These are phyloP conservation scores for Urechis unicinctus DNA, from an alignment of 2,888 invertebrate genomes.

Conservation along the genomic window DNA sequence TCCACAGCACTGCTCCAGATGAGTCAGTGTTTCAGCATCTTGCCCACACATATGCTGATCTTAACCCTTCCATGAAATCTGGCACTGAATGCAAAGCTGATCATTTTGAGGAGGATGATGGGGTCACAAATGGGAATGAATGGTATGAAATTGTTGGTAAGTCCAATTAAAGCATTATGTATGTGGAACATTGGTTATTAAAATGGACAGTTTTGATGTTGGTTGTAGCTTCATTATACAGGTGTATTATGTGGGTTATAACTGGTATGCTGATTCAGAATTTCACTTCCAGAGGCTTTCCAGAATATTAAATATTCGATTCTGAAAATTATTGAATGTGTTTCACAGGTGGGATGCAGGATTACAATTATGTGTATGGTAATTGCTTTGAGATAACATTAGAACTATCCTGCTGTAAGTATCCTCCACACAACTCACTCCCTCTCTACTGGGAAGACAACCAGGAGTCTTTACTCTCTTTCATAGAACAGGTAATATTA, in stretches of 20 bases:
- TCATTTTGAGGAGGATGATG: slow-evolving; percentile 53
- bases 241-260: too few species aligned
- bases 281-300: too few species aligned
- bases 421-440: slow-evolving; percentile 72
- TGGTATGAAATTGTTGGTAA: slow-evolving; percentile 77
- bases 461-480: slow-evolving; percentile 58
- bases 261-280: not conserved
- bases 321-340: not conserved
- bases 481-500: slow-evolving; percentile 18
- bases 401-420: slow-evolving; percentile 92
- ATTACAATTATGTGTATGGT: slow-evolving; percentile 89
- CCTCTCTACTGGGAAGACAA: slow-evolving; percentile 84
- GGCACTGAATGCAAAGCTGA: slow-evolving; percentile 61
- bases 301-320: too few species aligned
- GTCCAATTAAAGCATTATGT: too few species aligned
- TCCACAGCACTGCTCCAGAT: slow-evolving; percentile 60
- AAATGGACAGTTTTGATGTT: too few species aligned
- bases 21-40: slow-evolving; percentile 73
- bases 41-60: slow-evolving; percentile 72
- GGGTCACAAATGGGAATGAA: slow-evolving; percentile 89
- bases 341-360: slow-evolving; percentile 74
- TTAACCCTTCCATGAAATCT: slow-evolving; percentile 68
- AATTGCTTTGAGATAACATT: slow-evolving; percentile 93
- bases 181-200: too few species aligned
- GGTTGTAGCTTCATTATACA: too few species aligned